phyloP scores from a whole-genome alignment of 1,140 invertebrate genomes.

The Vanessa tameamea region DNA sequence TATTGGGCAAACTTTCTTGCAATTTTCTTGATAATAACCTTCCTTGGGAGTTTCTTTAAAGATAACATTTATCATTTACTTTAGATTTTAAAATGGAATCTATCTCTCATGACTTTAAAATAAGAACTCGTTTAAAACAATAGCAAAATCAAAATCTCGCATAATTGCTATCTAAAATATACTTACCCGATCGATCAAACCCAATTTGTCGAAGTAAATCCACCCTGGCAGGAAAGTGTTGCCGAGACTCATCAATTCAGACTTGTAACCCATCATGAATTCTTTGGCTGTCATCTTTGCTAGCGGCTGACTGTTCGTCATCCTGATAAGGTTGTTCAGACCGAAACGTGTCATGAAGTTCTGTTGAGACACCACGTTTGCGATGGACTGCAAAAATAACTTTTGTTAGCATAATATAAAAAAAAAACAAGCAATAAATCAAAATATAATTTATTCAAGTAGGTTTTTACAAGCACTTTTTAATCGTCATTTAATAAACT shows the following conservation, averaged over 20 bases:
- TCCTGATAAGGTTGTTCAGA: constrained; percentile 85
- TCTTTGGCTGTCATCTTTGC: constrained; percentile 89
- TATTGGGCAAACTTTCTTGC: background rate
- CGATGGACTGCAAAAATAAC: constrained; percentile 85
- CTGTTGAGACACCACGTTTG: constrained; percentile 85
- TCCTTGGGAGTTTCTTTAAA: too few species aligned
- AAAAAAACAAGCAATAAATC: too few species aligned
- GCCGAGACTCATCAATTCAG: constrained; percentile 86
- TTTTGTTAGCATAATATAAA: background rate
- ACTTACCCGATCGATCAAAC: constrained; percentile 89
- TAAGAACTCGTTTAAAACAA: background rate
- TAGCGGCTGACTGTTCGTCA: constrained; percentile 85
- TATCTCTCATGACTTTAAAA: too few species aligned
- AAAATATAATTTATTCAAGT: too few species aligned
- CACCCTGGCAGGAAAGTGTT: constrained; percentile 88
- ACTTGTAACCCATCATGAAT: constrained; percentile 92
- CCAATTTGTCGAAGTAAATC: constrained; percentile 91
- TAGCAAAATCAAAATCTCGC: background rate
- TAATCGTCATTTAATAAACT: too few species aligned
- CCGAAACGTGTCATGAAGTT: constrained; percentile 84
- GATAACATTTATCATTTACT: too few species aligned
- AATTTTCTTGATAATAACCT: too few species aligned
- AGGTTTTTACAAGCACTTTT: too few species aligned
- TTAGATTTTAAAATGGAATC: too few species aligned
- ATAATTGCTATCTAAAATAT: background rate